Evolutionary conservation across 2,888 invertebrate species (phyloP), one percentile per base, ranked within the genome.

Genomic region (Drosophila subquinaria): DNA sequence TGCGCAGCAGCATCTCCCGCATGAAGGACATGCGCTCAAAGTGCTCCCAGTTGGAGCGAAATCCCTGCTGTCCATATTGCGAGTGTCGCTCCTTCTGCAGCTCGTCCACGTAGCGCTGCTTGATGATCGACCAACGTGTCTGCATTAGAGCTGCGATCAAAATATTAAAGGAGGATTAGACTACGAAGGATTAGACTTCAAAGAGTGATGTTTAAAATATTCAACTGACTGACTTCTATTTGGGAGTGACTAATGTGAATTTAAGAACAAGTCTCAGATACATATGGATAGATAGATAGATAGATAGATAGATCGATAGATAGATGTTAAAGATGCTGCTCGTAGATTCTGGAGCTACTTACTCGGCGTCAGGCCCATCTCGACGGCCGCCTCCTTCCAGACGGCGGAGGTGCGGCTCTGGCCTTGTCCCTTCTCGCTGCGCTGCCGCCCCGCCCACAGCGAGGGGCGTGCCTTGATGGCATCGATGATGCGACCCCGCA

Each of bases 21-120:
- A 91, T 91, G 30, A 91, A 91, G 47, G 87, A 78, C 91, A 91
- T 91, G 17, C 91, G 91, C 4, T 92, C 91, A 36, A 92, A 91
- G 70, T 92, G 92, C 65, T 92, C 92, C 91, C 92, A 92, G 27
- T 90, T 89, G 35, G 91, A 91, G 23, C 91, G 83, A 51, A 91
- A 92, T 8, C 69, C 78, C 56, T 90, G 90, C 42, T 92, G 89
- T 0, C 79, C 77, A 43, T 90, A 90, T 53, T 88, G 85, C 2
- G 89, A 79, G 62, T 92, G 91, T 1, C 92, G 90, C 62, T 91
- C 92, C 75, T 92, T 91, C 56, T 91, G 91, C 71, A 91, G 61
- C 65, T 91, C 91, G 30, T 91, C 91, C 57, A 91, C 91, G 43
- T 92, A 91, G 0, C 91, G 90, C 68, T 91, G 91, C 62, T 91